phyloP scores from a whole-genome alignment of 2,113 vertebrate species.

The Pangasianodon gigas region DNA sequence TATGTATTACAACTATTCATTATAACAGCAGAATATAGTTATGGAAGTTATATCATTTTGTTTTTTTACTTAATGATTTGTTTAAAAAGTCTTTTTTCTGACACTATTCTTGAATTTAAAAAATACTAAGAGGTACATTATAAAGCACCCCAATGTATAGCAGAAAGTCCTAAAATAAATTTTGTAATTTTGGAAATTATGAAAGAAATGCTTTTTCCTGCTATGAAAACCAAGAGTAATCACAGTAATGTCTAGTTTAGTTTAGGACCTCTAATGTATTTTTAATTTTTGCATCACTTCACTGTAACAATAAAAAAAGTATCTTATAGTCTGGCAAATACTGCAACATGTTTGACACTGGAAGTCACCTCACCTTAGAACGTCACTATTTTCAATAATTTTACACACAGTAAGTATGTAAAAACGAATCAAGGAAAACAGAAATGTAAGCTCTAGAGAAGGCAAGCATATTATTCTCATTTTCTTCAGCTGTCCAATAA shows the following conservation, averaged over 20 bases:
- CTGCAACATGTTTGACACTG: not conserved
- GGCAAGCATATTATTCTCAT: not conserved
- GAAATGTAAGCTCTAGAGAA: not conserved
- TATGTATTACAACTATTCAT: not conserved
- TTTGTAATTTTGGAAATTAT: not conserved
- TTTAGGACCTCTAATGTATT: not conserved
- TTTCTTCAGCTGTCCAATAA: not conserved
- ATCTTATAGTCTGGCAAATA: not conserved
- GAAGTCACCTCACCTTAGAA: not conserved
- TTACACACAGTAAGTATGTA: not conserved
- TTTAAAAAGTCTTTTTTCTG: not conserved
- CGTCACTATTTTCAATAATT: not conserved
- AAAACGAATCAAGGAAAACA: not conserved
- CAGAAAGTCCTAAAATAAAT: not conserved
- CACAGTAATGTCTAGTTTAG: not conserved
- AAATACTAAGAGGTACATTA: not conserved
- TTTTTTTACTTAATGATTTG: not conserved
- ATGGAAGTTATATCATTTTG: too few relatives aligned
- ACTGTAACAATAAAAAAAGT: not conserved
- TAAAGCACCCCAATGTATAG: not conserved
- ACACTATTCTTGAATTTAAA: not conserved
- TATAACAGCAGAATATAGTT: not conserved
- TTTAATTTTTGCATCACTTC: too few relatives aligned
- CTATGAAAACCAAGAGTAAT: not conserved
- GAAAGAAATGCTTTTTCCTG: not conserved